Base-by-base conservation (phyloP, 2,113 vertebrate species). In the Origma solitaria region DNA sequence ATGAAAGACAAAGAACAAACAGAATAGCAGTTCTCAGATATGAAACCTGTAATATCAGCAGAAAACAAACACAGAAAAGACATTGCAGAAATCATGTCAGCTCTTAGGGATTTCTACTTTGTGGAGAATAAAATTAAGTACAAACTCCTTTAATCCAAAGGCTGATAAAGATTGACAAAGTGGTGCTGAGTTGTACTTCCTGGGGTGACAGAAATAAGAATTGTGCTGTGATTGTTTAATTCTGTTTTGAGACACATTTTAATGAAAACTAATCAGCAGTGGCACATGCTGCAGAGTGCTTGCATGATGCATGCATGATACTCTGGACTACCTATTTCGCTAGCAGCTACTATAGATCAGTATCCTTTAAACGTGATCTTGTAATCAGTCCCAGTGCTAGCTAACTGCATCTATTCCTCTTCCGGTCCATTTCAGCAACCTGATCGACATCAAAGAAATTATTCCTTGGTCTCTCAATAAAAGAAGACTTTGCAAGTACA, bases 381-480 rank as follows among this genome's bases (percentile, higher is more conserved):
- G 2, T 23, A 76, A 92, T 69, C 7, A 42, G n/a, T 9, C 22
- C 2, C 35, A 86, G 35, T 31, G 33, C 33, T 62, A 47, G 33
- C 20, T 82, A 47, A 83, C 56, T 81, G 16, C 30, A 89, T 33
- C 47, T 95, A 86, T 85, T 86, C 42, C 94, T 95, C 57, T 90
- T 86, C 30, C 0, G 2, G 28, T 31, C 22, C 8, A 4, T 86
- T 97, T 95, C 35, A 92, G 79, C 75, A 94, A 94, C 7, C 27
- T 33, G 82, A 94, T 56, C 8, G 7, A 93, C 45, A 89, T 8
- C 31, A 42, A 82, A 93, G 35, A 94, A 84, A 91, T 94, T 92
- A 88, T 92, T 94, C 38, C 47, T 97, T 93, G 40, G 88, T 94
- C 83, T 94, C 85, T 91, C 83, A 94, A 69, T 89, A 94, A 96